Conservation (phyloP, 2,888 invertebrate genomes). For the Plemyria rubiginata region DNA sequence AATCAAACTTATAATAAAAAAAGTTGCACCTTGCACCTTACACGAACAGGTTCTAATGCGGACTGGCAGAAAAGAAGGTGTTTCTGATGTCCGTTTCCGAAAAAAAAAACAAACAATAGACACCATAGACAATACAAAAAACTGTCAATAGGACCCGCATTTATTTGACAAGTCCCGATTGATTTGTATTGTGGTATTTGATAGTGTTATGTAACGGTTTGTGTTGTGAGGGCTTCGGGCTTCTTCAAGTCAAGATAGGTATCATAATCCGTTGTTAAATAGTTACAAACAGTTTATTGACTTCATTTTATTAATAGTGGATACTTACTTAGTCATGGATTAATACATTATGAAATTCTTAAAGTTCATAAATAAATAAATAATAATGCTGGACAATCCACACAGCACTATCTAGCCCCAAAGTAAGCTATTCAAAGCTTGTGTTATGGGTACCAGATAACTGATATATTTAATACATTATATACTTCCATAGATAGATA, state of each 20-base stretch:
- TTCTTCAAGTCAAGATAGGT: slow-evolving; percentile 16
- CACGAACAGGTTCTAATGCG: slow-evolving; percentile 71
- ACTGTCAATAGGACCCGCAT: slow-evolving; percentile 43
- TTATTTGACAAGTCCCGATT: slow-evolving; percentile 51
- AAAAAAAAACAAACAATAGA: slow-evolving; percentile 59
- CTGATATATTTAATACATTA: too few relatives aligned
- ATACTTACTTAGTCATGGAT: too few relatives aligned
- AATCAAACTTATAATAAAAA: slow-evolving; percentile 27
- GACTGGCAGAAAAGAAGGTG: slow-evolving; percentile 68
- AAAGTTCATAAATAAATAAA: too few relatives aligned
- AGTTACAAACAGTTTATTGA: too few relatives aligned
- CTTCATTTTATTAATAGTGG: too few relatives aligned
- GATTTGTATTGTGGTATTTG: slow-evolving; percentile 46
- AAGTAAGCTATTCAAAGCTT: too few relatives aligned
- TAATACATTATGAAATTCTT: too few relatives aligned
- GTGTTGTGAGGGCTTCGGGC: too few relatives aligned
- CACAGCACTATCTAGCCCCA: too few relatives aligned
- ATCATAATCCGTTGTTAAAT: not conserved
- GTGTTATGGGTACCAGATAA: too few relatives aligned
- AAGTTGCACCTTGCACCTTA: slow-evolving; percentile 66
- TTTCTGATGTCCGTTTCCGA: slow-evolving; percentile 76
- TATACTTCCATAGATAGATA: too few relatives aligned
- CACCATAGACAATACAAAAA: slow-evolving; percentile 36
- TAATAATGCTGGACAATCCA: too few relatives aligned
- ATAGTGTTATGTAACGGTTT: slow-evolving; percentile 45